Evolutionary conservation across 1,140 invertebrate species (phyloP), one percentile per base, ranked within the genome.

Genomic region (Agrypnia vestita): DNA sequence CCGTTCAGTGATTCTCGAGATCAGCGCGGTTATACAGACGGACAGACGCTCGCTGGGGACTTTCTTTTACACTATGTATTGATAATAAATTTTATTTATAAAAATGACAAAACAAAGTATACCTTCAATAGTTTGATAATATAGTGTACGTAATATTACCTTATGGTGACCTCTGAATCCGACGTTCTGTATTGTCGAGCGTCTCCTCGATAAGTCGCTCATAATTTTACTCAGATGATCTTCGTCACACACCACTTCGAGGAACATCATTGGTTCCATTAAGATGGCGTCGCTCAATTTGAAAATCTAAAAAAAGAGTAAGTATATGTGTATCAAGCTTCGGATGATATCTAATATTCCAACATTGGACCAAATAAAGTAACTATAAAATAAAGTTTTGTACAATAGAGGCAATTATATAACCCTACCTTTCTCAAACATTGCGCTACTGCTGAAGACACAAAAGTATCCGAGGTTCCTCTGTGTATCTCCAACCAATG

Each of bases 191-290:
- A 94, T 93, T 43, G 89, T 88, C 0, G 92, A 91, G 80, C 97
- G 90, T 81, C 96, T 90, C 44, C 92, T 89, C 1, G 92, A 87
- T 10, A 99, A 89, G 90, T 99, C 97, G 0, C 91, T 90, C 59
- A 97, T 84, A 9, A 98, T 91, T 0, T 84, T 80, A 43, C 93
- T 90, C 0, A 93, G 87, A 83, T 93, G 91, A 12, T 92, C 90
- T 81, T 94, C 92, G 13, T 93, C 92, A 7, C 91, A 90, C n/a
- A 93, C 91, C 61, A 99, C 91, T 90, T 97, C 94, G 35, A 99
- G 78, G 19, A 88, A 85, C 96, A 98, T 98, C 49, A 98, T 90
- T 9, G 97, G 97, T 87, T 99, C 97, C 72, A 97, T 85, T 6
- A 99, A 89, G 6, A 90, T 83, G 0, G 92, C 90, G 0, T 90